Conservation (phyloP, 2,113 vertebrate species). For the Zosterops hypoxanthus region DNA sequence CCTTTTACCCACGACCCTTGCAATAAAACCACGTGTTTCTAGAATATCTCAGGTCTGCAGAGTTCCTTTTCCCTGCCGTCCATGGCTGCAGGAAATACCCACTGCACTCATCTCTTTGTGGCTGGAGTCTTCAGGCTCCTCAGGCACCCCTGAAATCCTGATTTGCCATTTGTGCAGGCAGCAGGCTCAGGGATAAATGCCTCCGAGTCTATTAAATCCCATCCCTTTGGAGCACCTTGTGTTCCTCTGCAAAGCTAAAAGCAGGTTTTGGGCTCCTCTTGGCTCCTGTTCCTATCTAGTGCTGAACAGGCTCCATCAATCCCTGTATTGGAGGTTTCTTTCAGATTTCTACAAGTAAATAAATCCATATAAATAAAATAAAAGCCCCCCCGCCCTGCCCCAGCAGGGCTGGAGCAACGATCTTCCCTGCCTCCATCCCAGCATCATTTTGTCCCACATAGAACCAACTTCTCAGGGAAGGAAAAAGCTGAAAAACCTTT, state of each 20-base stretch:
- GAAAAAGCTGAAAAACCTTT: not conserved
- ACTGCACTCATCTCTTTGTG: not conserved
- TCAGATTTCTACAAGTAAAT: not conserved
- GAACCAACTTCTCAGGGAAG: not conserved
- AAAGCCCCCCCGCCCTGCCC: not conserved
- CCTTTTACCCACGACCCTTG: too few species aligned
- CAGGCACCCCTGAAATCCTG: not conserved
- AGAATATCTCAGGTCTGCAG: too few species aligned
- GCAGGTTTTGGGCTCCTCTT: not conserved
- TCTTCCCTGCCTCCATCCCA: not conserved
- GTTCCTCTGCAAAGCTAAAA: not conserved
- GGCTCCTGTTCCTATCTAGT: accelerated
- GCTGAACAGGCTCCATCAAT: not conserved
- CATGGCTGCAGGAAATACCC: not conserved
- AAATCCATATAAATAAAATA: not conserved
- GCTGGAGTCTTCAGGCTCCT: not conserved
- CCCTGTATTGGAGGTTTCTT: accelerated
- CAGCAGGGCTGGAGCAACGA: accelerated
- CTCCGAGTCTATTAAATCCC: not conserved
- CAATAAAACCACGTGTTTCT: too few species aligned
- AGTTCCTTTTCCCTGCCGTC: too few species aligned
- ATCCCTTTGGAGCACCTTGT: not conserved
- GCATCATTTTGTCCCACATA: accelerated
- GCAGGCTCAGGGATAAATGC: not conserved
- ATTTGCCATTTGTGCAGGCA: not conserved